Percentiles rank a stretch among this genome's conserved stretches.
These are phyloP conservation scores for Enoplosus armatus DNA, from an alignment of 2,797 vertebrate species.

Conservation along the genomic window DNA sequence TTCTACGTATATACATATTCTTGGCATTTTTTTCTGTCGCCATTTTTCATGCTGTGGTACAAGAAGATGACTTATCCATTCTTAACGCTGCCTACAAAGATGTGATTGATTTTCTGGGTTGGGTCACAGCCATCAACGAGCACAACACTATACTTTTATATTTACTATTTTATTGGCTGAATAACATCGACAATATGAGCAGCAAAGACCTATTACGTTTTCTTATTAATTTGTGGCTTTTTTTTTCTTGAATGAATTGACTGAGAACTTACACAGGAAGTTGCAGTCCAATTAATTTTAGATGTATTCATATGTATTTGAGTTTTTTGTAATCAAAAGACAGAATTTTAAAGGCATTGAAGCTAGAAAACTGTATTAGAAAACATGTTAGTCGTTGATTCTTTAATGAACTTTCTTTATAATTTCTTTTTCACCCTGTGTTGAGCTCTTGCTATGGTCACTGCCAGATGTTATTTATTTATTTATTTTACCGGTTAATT, in stretches of 20 bases:
- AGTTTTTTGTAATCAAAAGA: not conserved
- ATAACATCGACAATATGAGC: not conserved
- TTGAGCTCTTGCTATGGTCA: not conserved
- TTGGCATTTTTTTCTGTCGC: not conserved
- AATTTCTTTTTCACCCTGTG: not conserved
- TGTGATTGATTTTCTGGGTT: not conserved
- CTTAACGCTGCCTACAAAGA: not conserved
- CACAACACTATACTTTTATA: not conserved
- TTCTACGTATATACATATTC: too few species aligned
- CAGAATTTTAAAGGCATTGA: not conserved
- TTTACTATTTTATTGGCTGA: not conserved
- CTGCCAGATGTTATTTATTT: not conserved
- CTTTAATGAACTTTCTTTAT: not conserved
- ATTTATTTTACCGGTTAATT: not conserved
- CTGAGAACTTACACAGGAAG: not conserved
- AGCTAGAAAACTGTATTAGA: not conserved
- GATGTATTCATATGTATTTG: not conserved
- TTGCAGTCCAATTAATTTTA: not conserved
- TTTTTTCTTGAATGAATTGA: not conserved
- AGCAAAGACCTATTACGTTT: not conserved
- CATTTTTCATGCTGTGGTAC: not conserved
- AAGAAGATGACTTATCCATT: not conserved
- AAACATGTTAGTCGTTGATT: not conserved
- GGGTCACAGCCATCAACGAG: not conserved
- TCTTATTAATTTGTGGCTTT: not conserved